A percentile compares a stretch with the other conserved stretches of the same genome.
Conservation (phyloP, 2,113 vertebrate genomes). For the Redunca redunca region DNA sequence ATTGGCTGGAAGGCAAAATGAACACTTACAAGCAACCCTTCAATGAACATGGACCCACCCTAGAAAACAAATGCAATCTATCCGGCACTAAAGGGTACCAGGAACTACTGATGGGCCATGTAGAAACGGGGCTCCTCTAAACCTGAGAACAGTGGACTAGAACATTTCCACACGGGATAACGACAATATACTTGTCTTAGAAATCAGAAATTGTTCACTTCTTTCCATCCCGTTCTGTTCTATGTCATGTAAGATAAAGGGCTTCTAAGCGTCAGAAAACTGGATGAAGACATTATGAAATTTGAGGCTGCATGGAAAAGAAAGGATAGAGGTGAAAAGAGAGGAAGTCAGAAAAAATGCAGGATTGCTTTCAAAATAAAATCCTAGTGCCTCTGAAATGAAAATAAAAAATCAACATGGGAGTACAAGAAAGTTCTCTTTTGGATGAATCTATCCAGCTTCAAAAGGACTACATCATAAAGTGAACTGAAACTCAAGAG, state of each 20-base stretch:
- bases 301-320: background rate
- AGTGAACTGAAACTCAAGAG: background rate
- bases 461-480: background rate
- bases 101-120: background rate
- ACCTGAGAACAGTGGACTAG: background rate
- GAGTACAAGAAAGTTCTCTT: background rate
- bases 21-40: background rate
- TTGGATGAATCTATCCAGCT: background rate
- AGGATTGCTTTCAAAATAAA: background rate
- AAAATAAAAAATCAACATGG: slow-evolving; percentile 10
- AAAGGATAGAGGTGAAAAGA: background rate
- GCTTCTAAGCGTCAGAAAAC: background rate
- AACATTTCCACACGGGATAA: background rate
- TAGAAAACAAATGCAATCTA: slow-evolving; percentile 13
- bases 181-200: background rate
- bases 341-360: background rate
- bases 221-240: background rate
- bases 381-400: background rate
- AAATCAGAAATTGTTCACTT: background rate
- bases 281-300: slow-evolving; percentile 47
- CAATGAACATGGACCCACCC: background rate
- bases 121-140: background rate
- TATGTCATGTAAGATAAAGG: background rate
- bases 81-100: background rate
- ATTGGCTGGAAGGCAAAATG: background rate